Conservation (phyloP, 2,113 vertebrate species). For the Narcine bancroftii region DNA sequence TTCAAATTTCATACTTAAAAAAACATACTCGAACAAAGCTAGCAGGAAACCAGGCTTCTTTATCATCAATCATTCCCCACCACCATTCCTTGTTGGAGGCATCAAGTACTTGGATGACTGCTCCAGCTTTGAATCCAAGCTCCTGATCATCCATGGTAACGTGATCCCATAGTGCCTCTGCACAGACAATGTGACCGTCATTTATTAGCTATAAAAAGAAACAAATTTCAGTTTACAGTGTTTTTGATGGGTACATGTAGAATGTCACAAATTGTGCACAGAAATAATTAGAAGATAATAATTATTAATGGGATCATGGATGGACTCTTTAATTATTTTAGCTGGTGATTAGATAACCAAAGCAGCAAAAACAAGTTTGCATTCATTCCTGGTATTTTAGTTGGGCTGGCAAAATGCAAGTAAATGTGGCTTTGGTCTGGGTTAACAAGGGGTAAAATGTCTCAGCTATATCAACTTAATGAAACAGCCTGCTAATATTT, state of each 20-base stretch:
- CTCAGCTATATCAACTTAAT: background rate
- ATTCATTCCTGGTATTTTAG: background rate
- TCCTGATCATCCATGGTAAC: constrained; percentile 98
- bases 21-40: constrained; percentile 83
- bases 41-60: constrained; percentile 91
- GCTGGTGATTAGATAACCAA: background rate
- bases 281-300: background rate
- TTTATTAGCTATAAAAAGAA: constrained; percentile 56
- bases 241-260: background rate
- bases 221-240: constrained; percentile 44
- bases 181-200: constrained; percentile 71
- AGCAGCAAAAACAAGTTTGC: background rate
- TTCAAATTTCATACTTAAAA: constrained; percentile 31
- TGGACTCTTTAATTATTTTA: background rate
- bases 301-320: background rate
- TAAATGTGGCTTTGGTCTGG: background rate
- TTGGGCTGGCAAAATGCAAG: background rate
- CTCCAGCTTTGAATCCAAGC: constrained; percentile 91
- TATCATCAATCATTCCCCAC: constrained; percentile 83
- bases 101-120: constrained; percentile 88
- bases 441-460: background rate
- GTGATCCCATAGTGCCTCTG: constrained; percentile 95
- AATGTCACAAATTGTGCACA: background rate
- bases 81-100: constrained; percentile 93
- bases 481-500: background rate